Conservation (phyloP, 2,797 vertebrate species). For the Notolabrus celidotus region DNA sequence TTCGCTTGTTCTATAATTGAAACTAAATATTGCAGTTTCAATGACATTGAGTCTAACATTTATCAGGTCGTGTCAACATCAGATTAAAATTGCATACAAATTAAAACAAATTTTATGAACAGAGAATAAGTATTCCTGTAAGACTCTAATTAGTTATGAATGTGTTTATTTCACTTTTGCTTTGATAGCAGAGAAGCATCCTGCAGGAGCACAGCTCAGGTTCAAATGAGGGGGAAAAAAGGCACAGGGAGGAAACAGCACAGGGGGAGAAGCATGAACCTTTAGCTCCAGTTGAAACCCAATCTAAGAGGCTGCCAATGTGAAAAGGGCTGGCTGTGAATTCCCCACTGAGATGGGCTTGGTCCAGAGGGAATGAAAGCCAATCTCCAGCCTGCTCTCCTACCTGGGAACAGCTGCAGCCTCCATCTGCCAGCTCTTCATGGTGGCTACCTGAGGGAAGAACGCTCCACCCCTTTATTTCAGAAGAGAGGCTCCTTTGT, state of each 20-base stretch:
- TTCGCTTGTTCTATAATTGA: not conserved
- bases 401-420: constrained; percentile 86
- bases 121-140: constrained; percentile 4
- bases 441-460: constrained; percentile 79
- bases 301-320: constrained; percentile 71
- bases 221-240: constrained; percentile 74
- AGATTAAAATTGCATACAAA: constrained; percentile 26
- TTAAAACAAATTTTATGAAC: constrained; percentile 11
- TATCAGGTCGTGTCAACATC: constrained; percentile 27
- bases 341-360: constrained; percentile 76
- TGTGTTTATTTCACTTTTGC: not conserved
- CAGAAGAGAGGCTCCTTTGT: constrained; percentile 55
- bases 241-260: constrained; percentile 42
- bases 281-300: constrained; percentile 66
- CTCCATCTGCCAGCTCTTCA: constrained; percentile 85
- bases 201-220: constrained; percentile 51
- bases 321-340: constrained; percentile 75
- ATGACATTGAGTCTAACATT: constrained; percentile 2
- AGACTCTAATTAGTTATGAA: constrained; percentile 21
- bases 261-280: constrained; percentile 63
- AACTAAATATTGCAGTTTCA: constrained; percentile 4
- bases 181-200: constrained; percentile 28
- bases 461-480: constrained; percentile 63
- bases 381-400: constrained; percentile 77
- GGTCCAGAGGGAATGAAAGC: constrained; percentile 79